Base-by-base conservation (phyloP, 2,888 invertebrate species). In the Galerucella nymphaeae region DNA sequence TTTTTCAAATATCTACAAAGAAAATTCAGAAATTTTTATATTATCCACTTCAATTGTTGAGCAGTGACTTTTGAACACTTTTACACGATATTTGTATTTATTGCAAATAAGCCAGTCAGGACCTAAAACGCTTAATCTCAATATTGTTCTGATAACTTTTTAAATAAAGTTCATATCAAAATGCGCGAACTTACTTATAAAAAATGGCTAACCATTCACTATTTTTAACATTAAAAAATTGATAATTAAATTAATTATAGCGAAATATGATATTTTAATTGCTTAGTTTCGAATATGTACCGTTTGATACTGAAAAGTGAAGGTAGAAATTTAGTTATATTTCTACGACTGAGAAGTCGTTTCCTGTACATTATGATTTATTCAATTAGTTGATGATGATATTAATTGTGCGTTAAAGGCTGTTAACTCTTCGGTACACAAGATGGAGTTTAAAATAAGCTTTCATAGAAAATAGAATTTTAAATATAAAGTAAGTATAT, bases 201-300 rank as follows among this genome's bases (percentile, higher is more conserved):
- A 59, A 62, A 62, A 42, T 62, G 16, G 41, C 18, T 14, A 62
- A 41, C 61, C 16, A 62, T 38, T 23, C 9, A 42, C 42, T 42
- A 62, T 18, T 62, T 42, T 62, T 42, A 42, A 62, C 61, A 62
- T 62, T 62, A 4, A 10, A n/a, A 42, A 42, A 62, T 53, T 62
- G 61, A 62, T 62, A 62, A 41, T 10, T 53, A 10, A 18, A 42
- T 62, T 62, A 6, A 62, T 59, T 41, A 38, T 14, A 41, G 13
- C 16, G 42, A 62, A 38, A 62, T 42, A 18, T 53, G 18, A 53
- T 53, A 53, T 53, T 53, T 53, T 53, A 53, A 53, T 53, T n/a
- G 48, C n/a, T n/a, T 48, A 48, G 14, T 48, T 48, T n/a, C n/a
- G 53, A 53, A 9, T 16, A 14, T 50, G 14, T 50, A 16, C 16